A percentile compares a stretch with the other conserved stretches of the same genome.
These are phyloP conservation scores for Drosophila kepulauana DNA, from an alignment of 1,140 invertebrate species.

Conservation along the genomic window DNA sequence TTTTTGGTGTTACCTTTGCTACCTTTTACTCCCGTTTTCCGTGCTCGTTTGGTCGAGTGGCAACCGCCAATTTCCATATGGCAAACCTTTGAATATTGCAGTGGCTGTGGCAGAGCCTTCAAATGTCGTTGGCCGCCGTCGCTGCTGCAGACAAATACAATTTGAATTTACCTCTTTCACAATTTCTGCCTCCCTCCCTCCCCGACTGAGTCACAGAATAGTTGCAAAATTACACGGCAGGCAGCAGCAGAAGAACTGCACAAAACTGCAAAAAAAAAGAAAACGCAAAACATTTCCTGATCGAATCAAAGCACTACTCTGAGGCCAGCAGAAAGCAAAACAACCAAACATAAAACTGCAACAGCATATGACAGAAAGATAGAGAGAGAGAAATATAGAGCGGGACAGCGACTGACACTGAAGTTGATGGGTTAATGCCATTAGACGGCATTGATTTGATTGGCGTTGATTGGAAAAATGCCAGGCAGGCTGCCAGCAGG, in stretches of 20 bases:
- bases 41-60: conserved; percentile 11
- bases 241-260: conserved; percentile 4
- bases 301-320: conserved; percentile 73
- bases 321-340: conserved; percentile 40
- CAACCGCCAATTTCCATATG: conserved; percentile 64
- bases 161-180: conserved; percentile 55
- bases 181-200: not conserved
- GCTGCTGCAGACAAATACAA: conserved; percentile 62
- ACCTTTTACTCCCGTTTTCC: not conserved
- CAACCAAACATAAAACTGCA: conserved; percentile 38
- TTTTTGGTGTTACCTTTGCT: not conserved
- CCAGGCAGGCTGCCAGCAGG: conserved; percentile 55
- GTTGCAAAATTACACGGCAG: conserved; percentile 66
- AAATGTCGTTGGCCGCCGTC: conserved; percentile 68
- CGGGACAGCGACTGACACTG: conserved; percentile 55
- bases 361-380: not conserved
- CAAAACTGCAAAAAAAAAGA: not conserved
- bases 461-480: conserved; percentile 81
- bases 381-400: conserved; percentile 14
- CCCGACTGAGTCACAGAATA: conserved; percentile 4
- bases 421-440: conserved; percentile 82
- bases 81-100: conserved; percentile 71
- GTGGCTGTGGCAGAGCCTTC: conserved; percentile 38
- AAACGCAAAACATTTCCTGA: conserved; percentile 72
- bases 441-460: conserved; percentile 82